Evolutionary conservation across 2,888 invertebrate genomes (phyloP).

Genomic region (Busseola fusca): DNA sequence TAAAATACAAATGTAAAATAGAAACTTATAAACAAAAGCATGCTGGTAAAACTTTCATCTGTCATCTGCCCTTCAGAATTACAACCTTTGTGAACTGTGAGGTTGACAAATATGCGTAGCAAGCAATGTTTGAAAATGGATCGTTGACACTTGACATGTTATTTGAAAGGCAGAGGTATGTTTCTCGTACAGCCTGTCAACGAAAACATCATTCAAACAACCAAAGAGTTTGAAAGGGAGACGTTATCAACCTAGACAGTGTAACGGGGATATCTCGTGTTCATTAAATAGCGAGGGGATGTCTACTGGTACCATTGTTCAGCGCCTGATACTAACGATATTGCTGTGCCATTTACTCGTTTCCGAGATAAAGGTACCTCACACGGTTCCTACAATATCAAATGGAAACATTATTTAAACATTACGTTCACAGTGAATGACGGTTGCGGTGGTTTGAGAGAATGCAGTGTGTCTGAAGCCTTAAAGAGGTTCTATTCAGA

Average conservation of each 20-base stretch:
- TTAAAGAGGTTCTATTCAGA: slow-evolving; percentile 52
- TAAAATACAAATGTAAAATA: background rate
- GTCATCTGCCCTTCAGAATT: slow-evolving; percentile 24
- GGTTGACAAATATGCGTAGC: slow-evolving; percentile 24
- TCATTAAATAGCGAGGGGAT: slow-evolving; percentile 75
- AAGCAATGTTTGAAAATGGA: slow-evolving; percentile 43
- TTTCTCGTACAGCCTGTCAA: slow-evolving; percentile 40
- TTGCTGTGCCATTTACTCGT: slow-evolving; percentile 76
- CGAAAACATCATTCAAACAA: slow-evolving; percentile 48
- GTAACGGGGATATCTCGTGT: slow-evolving; percentile 70
- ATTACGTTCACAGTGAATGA: slow-evolving; percentile 59
- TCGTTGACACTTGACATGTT: slow-evolving; percentile 17
- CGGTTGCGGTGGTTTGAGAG: slow-evolving; percentile 45
- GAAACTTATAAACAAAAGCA: slow-evolving; percentile 6
- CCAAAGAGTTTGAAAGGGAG: slow-evolving; percentile 53
- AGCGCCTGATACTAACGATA: slow-evolving; percentile 76
- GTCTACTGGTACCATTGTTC: slow-evolving; percentile 75
- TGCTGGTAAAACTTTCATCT: slow-evolving; percentile 15
- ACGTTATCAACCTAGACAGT: slow-evolving; percentile 55
- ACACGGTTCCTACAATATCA: slow-evolving; percentile 69
- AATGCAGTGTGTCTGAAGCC: slow-evolving; percentile 51
- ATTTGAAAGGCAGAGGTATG: slow-evolving; percentile 43
- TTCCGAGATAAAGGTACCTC: slow-evolving; percentile 78
- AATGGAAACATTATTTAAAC: slow-evolving; percentile 72
- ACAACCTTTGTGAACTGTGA: slow-evolving; percentile 12